phyloP scores from a whole-genome alignment of 1,140 invertebrate species.

The Drosophila ohnishii region DNA sequence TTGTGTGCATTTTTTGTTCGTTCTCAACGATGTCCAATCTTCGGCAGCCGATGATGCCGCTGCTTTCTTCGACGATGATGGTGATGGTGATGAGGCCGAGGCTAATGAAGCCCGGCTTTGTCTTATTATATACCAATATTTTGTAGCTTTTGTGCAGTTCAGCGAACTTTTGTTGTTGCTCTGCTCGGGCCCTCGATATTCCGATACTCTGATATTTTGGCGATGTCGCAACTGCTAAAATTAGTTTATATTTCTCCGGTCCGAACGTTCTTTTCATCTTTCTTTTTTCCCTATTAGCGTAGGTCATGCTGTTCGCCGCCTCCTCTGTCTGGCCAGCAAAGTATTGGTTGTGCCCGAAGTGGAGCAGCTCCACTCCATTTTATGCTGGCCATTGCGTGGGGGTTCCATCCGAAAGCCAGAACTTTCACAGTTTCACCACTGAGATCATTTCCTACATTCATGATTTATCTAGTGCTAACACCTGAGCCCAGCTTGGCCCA shows the following conservation, averaged over 20 bases:
- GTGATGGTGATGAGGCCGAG: constrained; percentile 35
- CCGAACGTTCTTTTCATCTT: constrained; percentile 10
- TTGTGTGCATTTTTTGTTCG: constrained; percentile 77
- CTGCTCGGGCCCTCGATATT: constrained; percentile 15
- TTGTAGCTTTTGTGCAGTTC: constrained; percentile 76
- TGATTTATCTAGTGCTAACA: constrained; percentile 12
- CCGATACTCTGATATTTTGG: constrained; percentile 52
- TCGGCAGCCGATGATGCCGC: constrained; percentile 54
- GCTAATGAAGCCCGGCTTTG: constrained; percentile 53
- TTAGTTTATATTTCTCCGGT: constrained; percentile 52
- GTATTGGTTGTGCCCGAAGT: constrained; percentile 26
- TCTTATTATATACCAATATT: constrained; percentile 63
- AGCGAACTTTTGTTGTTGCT: constrained; percentile 76
- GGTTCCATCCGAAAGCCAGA: constrained; percentile 15
- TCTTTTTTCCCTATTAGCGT: constrained; percentile 59
- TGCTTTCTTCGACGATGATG: constrained; percentile 56
- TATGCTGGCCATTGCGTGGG: constrained; percentile 45
- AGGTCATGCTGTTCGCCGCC: constrained; percentile 54
- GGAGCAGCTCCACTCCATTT: constrained; percentile 42
- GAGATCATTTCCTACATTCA: constrained; percentile 33
- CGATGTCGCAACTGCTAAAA: constrained; percentile 79
- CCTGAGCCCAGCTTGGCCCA: constrained; percentile 33
- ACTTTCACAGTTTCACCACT: constrained; percentile 45
- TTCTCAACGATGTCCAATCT: constrained; percentile 30
- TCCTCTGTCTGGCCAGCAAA: not conserved